Conservation (phyloP, 2,888 invertebrate genomes). For the Nebria brevicollis region DNA sequence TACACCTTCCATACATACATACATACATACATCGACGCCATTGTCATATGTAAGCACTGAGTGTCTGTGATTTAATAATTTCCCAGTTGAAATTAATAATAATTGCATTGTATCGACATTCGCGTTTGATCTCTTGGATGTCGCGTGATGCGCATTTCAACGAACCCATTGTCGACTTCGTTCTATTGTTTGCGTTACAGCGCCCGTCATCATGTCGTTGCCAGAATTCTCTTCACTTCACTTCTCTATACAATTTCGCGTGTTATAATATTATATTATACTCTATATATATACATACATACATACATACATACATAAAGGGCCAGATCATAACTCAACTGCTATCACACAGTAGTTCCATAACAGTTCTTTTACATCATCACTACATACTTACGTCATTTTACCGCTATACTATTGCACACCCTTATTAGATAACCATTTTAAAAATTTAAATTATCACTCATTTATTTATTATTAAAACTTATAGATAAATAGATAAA, state of each 20-base stretch:
- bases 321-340: neutral
- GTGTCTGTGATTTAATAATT: slow-evolving; percentile 61
- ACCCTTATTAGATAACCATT: too few species aligned
- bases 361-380: neutral
- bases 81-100: slow-evolving; percentile 61
- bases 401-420: neutral
- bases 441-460: too few species aligned
- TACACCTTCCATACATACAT: neutral
- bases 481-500: neutral
- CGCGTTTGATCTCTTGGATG: slow-evolving; percentile 57
- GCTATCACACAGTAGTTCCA: neutral
- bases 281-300: neutral
- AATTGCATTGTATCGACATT: slow-evolving; percentile 61
- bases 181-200: slow-evolving; percentile 41
- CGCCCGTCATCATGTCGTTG: slow-evolving; percentile 26
- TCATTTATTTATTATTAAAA: too few species aligned
- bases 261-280: slow-evolving; percentile 14
- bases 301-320: neutral
- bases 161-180: slow-evolving; percentile 46
- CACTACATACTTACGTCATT: neutral
- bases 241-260: slow-evolving; percentile 19
- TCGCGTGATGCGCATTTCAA: slow-evolving; percentile 58
- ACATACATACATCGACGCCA: slow-evolving; percentile 29
- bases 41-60: slow-evolving; percentile 46
- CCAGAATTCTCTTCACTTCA: slow-evolving; percentile 11